Evolutionary conservation across 1,140 invertebrate species (phyloP), one percentile per base, ranked within the genome.

Genomic region (Littorina saxatilis): DNA sequence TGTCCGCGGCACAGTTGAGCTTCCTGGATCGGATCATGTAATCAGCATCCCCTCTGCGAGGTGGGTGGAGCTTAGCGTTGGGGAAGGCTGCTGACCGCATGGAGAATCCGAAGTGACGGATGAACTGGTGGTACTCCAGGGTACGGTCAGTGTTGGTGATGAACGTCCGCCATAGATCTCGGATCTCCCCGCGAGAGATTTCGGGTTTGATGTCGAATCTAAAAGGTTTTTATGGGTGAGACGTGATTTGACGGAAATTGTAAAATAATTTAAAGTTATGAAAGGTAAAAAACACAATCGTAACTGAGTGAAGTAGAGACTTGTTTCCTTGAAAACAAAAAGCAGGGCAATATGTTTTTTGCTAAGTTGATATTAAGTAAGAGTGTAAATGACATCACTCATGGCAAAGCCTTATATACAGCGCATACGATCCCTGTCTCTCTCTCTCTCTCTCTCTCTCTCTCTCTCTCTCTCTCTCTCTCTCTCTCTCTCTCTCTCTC

Each of bases 41-140:
- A 82, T 93, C 92, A 11, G 87, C 84, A 79, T 93, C 92, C 17
- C 92, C 92, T 23, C 86, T 84, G 58, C 86, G 87, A 61, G 92
- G 92, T 7, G 92, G 92, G n/a, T 85, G 77, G 32, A 90, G 52
- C 82, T 92, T 92, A 70, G 92, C 90, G 84, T 92, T 93, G n/a
- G 91, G 90, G 85, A 89, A 92, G 15, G 89, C 84, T 13, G 92
- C 92, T 29, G 91, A 91, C 55, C 85, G 85, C 77, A 87, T 84
- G 11, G 90, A 91, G 82, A 91, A 92, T 17, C 91, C 91, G 87
- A 93, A 93, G 85, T 92, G 90, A 37, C 92, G 88, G 61, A 92
- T 86, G 88, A 93, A 93, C 85, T 93, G 88, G 40, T 87, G 84
- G 70, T 89, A 93, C 32, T 92, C 92, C 17, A 93, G 81, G 17